These are phyloP conservation scores for Synergus umbraculus DNA, from an alignment of 2,888 invertebrate species.

Conservation along the genomic window DNA sequence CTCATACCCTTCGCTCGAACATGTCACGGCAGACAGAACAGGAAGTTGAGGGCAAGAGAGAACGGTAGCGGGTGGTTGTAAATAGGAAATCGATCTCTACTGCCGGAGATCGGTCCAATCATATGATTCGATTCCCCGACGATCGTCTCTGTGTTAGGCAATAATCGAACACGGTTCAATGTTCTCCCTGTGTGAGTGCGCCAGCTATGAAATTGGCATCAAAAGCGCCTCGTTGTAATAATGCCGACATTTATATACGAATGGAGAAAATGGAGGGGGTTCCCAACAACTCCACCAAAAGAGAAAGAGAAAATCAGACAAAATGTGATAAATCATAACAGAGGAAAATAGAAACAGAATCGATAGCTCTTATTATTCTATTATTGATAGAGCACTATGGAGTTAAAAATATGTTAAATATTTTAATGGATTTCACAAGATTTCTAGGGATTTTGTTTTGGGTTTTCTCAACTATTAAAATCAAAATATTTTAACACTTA, in stretches of 20 bases:
- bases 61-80: slow-evolving; percentile 56
- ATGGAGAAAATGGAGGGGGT: slow-evolving; percentile 44
- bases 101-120: slow-evolving; percentile 64
- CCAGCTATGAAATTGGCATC: slow-evolving; percentile 67
- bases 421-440: no score
- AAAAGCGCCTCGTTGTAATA: slow-evolving; percentile 72
- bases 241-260: slow-evolving; percentile 75
- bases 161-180: slow-evolving; percentile 51
- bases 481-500: no score
- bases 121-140: slow-evolving; percentile 60
- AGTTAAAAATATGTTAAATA: no score
- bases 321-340: slow-evolving; percentile 24
- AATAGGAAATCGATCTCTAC: slow-evolving; percentile 67
- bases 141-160: slow-evolving; percentile 46
- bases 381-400: neutral
- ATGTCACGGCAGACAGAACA: slow-evolving; percentile 55
- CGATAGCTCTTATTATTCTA: slow-evolving; percentile 49
- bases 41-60: slow-evolving; percentile 57
- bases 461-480: no score
- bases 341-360: slow-evolving; percentile 43
- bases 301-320: neutral
- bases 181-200: slow-evolving; percentile 45
- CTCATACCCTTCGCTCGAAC: slow-evolving; percentile 51
- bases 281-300: slow-evolving; percentile 4
- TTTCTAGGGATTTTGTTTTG: no score